A percentile compares a stretch with the other conserved stretches of the same genome.
These are phyloP conservation scores for Phoxinus phoxinus DNA, from an alignment of 2,113 vertebrate species.

Conservation along the genomic window DNA sequence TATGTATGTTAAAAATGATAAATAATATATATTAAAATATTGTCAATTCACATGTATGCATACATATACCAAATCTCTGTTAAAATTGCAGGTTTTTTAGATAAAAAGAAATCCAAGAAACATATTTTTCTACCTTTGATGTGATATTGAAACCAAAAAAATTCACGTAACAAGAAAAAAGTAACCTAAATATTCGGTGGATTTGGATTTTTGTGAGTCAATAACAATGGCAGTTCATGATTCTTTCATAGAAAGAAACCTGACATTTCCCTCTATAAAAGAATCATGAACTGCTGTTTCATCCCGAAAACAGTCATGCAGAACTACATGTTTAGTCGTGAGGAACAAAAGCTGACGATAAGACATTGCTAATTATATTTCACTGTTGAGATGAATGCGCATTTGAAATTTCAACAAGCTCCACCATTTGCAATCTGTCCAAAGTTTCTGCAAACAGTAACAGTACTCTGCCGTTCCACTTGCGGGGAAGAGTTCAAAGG, in stretches of 20 bases:
- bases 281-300: not conserved
- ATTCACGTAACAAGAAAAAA: not conserved
- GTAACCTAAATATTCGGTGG: not conserved
- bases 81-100: too few species aligned
- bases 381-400: not conserved
- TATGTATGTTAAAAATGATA: too few species aligned
- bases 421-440: not conserved
- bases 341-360: not conserved
- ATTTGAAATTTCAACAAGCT: not conserved
- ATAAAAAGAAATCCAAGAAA: too few species aligned
- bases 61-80: too few species aligned
- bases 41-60: too few species aligned
- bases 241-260: not conserved
- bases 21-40: too few species aligned
- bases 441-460: not conserved
- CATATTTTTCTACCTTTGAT: too few species aligned
- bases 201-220: not conserved
- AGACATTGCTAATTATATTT: not conserved
- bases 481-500: not conserved
- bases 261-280: not conserved
- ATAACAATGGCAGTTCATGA: not conserved
- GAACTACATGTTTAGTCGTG: not conserved
- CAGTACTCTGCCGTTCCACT: not conserved
- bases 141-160: too few species aligned
- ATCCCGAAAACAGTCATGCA: not conserved